phyloP scores from a whole-genome alignment of 2,888 invertebrate species.

The Venusia cambrica region DNA sequence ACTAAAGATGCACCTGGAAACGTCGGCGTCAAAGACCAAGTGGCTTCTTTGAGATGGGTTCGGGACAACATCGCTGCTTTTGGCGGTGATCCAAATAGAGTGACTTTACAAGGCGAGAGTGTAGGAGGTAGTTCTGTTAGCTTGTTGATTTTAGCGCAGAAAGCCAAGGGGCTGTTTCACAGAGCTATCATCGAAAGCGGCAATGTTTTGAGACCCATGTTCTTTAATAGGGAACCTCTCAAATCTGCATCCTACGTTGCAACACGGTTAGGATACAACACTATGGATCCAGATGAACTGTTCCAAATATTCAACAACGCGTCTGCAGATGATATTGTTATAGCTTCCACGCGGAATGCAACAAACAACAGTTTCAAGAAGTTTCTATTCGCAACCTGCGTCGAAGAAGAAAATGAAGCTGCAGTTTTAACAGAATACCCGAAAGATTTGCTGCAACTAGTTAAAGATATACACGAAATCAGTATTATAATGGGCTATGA shows the following conservation, averaged over 20 bases:
- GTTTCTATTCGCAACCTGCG: conserved; percentile 37
- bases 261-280: conserved; percentile 34
- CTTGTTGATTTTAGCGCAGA: conserved; percentile 39
- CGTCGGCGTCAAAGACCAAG: conserved; percentile 49
- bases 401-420: conserved; percentile 27
- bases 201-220: conserved; percentile 33
- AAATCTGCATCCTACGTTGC: conserved; percentile 33
- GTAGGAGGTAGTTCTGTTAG: conserved; percentile 41
- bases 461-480: conserved; percentile 22
- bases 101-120: conserved; percentile 52
- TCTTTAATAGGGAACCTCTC: conserved; percentile 34
- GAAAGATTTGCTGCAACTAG: conserved; percentile 27
- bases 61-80: conserved; percentile 46
- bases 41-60: conserved; percentile 51
- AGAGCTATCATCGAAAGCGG: conserved; percentile 49
- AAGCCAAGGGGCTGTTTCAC: conserved; percentile 43
- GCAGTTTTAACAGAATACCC: conserved; percentile 34
- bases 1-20: conserved; percentile 47
- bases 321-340: conserved; percentile 34
- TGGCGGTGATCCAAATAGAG: conserved; percentile 47
- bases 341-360: conserved; percentile 28
- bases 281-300: conserved; percentile 36
- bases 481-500: conserved; percentile 43
- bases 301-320: conserved; percentile 36
- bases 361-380: conserved; percentile 31